Percentiles rank a stretch among this genome's conserved stretches.
phyloP scores from a whole-genome alignment of 37 sponge, comb jelly and placozoan genomes.

The Haliclona indistincta region DNA sequence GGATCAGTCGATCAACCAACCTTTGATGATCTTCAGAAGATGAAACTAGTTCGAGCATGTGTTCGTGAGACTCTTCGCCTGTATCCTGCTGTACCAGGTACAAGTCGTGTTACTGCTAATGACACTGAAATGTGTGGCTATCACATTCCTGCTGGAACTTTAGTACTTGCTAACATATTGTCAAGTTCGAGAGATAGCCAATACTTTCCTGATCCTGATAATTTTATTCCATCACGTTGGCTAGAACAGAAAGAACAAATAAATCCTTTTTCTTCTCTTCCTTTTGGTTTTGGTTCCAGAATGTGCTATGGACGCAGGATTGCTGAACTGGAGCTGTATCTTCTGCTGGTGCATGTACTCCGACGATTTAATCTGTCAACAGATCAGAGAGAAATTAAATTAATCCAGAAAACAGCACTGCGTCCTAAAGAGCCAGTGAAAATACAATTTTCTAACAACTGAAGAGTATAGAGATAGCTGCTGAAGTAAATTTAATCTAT shows the following conservation, averaged over 20 bases:
- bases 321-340: slow-evolving; percentile 13
- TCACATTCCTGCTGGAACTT: slow-evolving; percentile 47
- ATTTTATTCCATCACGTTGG: slow-evolving; percentile 53
- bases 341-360: not conserved
- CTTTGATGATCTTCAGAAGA: slow-evolving; percentile 4
- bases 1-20: not conserved
- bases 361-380: slow-evolving; percentile 2
- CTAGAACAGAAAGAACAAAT: not conserved
- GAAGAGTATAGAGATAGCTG: too few relatives aligned
- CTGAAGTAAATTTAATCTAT: too few relatives aligned
- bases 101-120: not conserved
- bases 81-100: slow-evolving; percentile 12
- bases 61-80: slow-evolving; percentile 37
- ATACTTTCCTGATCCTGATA: slow-evolving; percentile 20
- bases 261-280: slow-evolving; percentile 28
- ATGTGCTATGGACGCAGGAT: slow-evolving; percentile 28
- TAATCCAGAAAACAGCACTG: not conserved
- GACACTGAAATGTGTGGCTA: slow-evolving; percentile 20
- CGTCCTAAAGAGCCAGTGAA: slow-evolving; percentile 14
- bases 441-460: too few relatives aligned
- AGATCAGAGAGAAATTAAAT: not conserved
- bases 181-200: slow-evolving; percentile 17
- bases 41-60: slow-evolving; percentile 23
- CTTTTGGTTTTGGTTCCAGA: slow-evolving; percentile 57
- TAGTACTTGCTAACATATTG: too few relatives aligned